These are phyloP conservation scores for Montifringilla adamsi DNA, from an alignment of 2,113 vertebrate genomes.

Conservation along the genomic window DNA sequence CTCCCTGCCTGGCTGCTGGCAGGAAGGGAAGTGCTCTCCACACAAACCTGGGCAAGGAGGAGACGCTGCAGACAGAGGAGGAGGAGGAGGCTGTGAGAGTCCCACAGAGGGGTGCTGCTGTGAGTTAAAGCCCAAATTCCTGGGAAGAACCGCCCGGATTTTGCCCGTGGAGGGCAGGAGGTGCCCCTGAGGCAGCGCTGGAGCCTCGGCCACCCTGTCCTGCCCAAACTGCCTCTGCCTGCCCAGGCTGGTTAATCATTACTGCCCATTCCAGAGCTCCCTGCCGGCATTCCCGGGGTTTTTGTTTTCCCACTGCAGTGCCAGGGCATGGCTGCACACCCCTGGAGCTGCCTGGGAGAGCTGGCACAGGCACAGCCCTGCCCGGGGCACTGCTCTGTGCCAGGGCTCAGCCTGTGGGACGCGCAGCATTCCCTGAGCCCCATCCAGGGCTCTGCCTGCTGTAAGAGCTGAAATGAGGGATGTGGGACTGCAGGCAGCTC, in stretches of 20 bases:
- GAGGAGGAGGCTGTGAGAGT: background rate
- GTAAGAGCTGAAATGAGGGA: no score
- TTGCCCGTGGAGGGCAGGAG: background rate
- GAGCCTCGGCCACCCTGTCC: background rate
- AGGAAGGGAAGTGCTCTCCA: background rate
- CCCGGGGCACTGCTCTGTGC: background rate
- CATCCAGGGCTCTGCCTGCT: background rate
- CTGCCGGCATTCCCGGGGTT: background rate
- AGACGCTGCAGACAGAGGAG: background rate
- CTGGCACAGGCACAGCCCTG: background rate
- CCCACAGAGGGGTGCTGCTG: background rate
- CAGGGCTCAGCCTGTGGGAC: background rate
- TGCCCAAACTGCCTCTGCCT: background rate
- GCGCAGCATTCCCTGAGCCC: background rate
- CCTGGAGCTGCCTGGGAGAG: background rate
- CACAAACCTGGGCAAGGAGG: background rate
- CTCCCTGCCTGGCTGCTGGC: background rate
- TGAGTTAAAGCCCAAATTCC: background rate
- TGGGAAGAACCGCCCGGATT: background rate
- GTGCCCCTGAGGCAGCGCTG: background rate
- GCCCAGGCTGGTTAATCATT: slow-evolving; percentile 47
- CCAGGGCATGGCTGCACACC: background rate
- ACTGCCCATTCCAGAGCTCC: background rate
- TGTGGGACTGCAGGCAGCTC: no score
- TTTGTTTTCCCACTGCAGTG: background rate